phyloP scores from a whole-genome alignment of 2,797 vertebrate species.

The Spea hammondii region DNA sequence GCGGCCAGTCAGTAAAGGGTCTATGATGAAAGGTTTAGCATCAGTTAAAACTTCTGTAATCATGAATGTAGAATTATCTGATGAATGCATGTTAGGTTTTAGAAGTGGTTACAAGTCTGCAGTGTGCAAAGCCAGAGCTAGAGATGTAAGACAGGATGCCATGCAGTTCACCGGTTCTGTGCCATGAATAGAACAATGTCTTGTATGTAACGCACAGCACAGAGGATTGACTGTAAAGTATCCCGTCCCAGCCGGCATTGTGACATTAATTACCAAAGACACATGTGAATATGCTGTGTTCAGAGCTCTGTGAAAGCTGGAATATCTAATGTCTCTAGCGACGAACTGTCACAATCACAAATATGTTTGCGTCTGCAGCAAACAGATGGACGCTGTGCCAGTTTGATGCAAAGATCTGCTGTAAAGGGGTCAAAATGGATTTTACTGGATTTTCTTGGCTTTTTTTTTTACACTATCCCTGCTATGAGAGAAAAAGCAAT shows the following conservation, averaged over 20 bases:
- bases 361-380: constrained; percentile 22
- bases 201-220: constrained; percentile 20
- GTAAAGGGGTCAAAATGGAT: constrained; percentile 38
- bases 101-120: too few species aligned
- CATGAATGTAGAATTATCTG: background rate
- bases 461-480: constrained; percentile 28
- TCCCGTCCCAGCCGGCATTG: constrained; percentile 27
- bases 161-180: constrained; percentile 16
- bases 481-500: constrained; percentile 1
- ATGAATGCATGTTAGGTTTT: too few species aligned
- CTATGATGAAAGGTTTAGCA: too few species aligned
- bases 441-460: constrained; percentile 33
- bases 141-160: too few species aligned
- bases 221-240: constrained; percentile 1
- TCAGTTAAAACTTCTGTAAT: too few species aligned
- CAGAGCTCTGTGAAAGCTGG: constrained; percentile 15
- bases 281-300: constrained; percentile 48
- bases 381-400: constrained; percentile 44
- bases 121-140: too few species aligned
- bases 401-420: constrained; percentile 17
- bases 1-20: too few species aligned
- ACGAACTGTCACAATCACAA: constrained; percentile 52
- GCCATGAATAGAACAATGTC: constrained; percentile 32
- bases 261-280: constrained; percentile 58
- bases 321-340: constrained; percentile 53